Evolutionary conservation across 2,113 vertebrate species (phyloP), one percentile per base, ranked within the genome.

Genomic region (Hipposideros armiger): DNA sequence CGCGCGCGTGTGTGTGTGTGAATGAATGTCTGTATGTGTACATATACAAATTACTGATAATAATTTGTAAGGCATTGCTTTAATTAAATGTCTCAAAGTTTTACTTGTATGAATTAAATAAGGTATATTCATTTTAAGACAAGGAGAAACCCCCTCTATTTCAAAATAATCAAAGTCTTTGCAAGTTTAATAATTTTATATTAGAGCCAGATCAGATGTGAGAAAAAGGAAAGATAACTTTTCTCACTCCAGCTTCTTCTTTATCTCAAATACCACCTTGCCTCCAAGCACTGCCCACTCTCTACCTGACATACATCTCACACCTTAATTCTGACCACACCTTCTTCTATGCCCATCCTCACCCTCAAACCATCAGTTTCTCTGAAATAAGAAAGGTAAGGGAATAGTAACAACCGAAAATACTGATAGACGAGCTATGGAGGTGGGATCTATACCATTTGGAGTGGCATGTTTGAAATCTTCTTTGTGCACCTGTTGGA

Each of bases 41-140:
- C 6, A 36, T 5, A 16, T 54, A 40, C 3, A 80, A 60, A 22
- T 83, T 47, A 16, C 28, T n/a, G 17, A 77, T 40, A 28, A 76
- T 77, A 22, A 36, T 74, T 95, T 54, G 64, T 58, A 69, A 69
- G 52, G 15, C 14, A 36, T 6, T 56, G 19, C 13, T 89, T 85
- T 83, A 56, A 87, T 91, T 62, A 93, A 94, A 76, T 91, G 42
- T 80, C 70, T 74, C 26, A 40, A 85, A 62, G 16, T 84, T 83
- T 72, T 85, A 40, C 11, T 76, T 72, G 19, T 30, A 70, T 64
- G 54, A 22, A 74, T 67, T 54, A 22, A 72, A 54, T 47, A 77
- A 72, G 10, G 50, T 20, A n/a, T 69, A 2, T 84, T 60, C 3
- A 72, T 67, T 74, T 95, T 84, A 72, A 64, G 9, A 69, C 6